Conservation (phyloP, 2,797 vertebrate genomes). For the Coilia nasus region DNA sequence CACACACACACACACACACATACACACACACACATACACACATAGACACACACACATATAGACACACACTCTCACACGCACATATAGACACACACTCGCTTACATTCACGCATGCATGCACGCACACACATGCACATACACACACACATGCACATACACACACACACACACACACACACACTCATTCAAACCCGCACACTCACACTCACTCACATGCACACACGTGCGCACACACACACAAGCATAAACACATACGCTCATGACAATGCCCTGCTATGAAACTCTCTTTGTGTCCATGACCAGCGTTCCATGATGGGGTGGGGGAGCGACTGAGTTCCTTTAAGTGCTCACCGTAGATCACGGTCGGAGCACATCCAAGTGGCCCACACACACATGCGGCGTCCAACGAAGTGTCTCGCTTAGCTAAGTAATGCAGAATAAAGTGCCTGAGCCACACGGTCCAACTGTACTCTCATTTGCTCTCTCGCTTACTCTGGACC, state of each 20-base stretch:
- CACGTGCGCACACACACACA: neutral
- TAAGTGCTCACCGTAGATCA: conserved; percentile 1
- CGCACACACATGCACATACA: neutral
- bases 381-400: neutral
- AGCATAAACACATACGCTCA: neutral
- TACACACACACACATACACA: neutral
- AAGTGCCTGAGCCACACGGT: neutral
- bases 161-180: neutral
- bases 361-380: neutral
- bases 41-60: neutral
- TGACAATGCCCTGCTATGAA: neutral
- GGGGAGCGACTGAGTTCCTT: neutral
- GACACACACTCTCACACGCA: neutral
- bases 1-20: neutral
- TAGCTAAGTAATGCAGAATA: conserved; percentile 1
- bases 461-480: neutral
- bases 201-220: neutral
- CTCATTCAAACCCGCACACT: neutral
- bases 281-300: neutral
- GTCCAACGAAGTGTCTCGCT: conserved; percentile 3
- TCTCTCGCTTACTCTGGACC: neutral
- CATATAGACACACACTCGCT: neutral
- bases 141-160: neutral
- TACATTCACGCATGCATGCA: neutral
- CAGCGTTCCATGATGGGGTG: neutral